A percentile compares a stretch with the other conserved stretches of the same genome.
phyloP scores from a whole-genome alignment of 2,113 vertebrate species.

The Casuarius casuarius region DNA sequence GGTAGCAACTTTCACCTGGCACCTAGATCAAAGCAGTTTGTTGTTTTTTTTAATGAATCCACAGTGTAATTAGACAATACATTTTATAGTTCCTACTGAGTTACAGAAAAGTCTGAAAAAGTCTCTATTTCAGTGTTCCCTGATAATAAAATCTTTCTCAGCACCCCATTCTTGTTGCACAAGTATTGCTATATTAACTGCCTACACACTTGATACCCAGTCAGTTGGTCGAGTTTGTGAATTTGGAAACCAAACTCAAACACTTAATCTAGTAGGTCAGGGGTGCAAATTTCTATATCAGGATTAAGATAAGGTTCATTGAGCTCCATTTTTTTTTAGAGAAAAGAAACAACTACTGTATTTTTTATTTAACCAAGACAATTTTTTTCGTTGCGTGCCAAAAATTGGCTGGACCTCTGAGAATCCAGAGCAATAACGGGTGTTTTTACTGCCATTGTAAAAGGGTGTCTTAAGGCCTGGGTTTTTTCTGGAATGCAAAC shows the following conservation, averaged over 20 bases:
- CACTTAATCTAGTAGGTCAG: neutral
- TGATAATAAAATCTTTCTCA: neutral
- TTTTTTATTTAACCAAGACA: neutral
- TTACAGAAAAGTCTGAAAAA: neutral
- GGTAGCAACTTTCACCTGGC: neutral
- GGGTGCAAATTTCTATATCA: neutral
- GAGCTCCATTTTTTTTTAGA: neutral
- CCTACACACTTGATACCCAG: accelerated
- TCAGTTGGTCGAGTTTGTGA: neutral
- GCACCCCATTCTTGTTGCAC: neutral
- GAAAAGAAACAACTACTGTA: neutral
- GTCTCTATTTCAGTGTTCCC: neutral
- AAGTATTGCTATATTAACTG: neutral
- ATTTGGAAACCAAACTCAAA: neutral
- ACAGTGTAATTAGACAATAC: neutral
- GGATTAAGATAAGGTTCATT: neutral
- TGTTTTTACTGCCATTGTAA: neutral
- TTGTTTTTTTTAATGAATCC: neutral
- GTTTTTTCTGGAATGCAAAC: neutral
- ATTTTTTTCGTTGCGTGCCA: neutral
- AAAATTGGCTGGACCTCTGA: neutral
- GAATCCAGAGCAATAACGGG: neutral
- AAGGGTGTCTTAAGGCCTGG: neutral
- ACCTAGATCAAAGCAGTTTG: neutral
- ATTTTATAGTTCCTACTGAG: neutral